A percentile compares a stretch with the other conserved stretches of the same genome.
Evolutionary conservation across 2,797 vertebrate species (phyloP).

Genomic region (Xenentodon cancila): DNA sequence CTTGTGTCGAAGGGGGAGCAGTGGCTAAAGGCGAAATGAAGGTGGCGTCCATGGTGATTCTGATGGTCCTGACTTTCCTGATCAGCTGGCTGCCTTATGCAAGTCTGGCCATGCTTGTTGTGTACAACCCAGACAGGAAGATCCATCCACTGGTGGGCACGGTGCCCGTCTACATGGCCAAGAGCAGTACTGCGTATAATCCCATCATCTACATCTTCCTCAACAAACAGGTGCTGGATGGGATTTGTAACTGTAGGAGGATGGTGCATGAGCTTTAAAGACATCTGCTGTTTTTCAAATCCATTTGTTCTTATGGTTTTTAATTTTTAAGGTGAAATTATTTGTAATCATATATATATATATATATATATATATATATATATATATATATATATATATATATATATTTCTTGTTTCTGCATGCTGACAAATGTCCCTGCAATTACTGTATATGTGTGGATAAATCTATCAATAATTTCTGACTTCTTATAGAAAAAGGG

Average conservation of each 20-base stretch:
- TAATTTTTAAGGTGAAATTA: too few species aligned
- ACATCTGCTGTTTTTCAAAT: not conserved
- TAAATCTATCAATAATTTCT: too few species aligned
- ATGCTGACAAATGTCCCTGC: too few species aligned
- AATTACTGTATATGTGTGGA: too few species aligned
- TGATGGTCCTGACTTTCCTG: slow-evolving; percentile 78
- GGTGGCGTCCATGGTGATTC: slow-evolving; percentile 72
- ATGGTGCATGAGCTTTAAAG: not conserved
- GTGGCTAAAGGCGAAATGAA: slow-evolving; percentile 70
- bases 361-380: too few species aligned
- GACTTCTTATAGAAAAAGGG: too few species aligned
- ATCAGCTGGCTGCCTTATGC: slow-evolving; percentile 78
- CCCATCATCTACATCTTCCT: slow-evolving; percentile 82
- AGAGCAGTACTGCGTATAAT: slow-evolving; percentile 81
- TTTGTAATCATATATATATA: too few species aligned
- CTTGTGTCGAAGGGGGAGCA: slow-evolving; percentile 68
- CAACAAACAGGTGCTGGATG: slow-evolving; percentile 76
- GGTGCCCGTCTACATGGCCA: slow-evolving; percentile 78
- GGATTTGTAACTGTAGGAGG: not conserved
- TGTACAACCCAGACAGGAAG: slow-evolving; percentile 64
- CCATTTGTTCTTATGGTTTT: not conserved
- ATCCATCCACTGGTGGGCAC: slow-evolving; percentile 70
- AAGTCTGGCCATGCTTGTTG: slow-evolving; percentile 68
- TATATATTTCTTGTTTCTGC: too few species aligned
- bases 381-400: too few species aligned